Conservation (phyloP, 1,140 invertebrate genomes). For the Reticulitermes speratus region DNA sequence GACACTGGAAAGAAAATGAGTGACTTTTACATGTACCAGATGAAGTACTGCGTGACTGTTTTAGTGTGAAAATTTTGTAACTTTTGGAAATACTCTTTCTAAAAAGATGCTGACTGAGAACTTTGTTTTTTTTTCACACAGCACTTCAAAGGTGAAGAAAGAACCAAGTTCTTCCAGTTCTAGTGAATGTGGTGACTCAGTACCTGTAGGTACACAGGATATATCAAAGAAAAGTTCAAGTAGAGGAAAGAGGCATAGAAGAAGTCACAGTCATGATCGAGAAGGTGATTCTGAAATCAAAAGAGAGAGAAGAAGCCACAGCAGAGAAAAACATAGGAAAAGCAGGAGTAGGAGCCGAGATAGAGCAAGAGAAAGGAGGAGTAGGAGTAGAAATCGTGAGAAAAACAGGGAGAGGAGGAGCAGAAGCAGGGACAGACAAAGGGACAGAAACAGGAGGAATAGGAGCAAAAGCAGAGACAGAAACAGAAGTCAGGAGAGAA, state of each 20-base stretch:
- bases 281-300: constrained; percentile 25
- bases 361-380: background rate
- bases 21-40: too few relatives aligned
- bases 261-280: background rate
- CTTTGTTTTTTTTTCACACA: background rate
- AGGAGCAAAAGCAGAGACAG: constrained; percentile 41
- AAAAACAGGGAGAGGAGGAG: constrained; percentile 29
- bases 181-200: background rate
- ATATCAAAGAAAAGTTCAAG: background rate
- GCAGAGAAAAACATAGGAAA: constrained; percentile 42
- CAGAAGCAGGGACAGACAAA: constrained; percentile 40
- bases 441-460: constrained; percentile 36
- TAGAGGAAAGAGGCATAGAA: background rate
- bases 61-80: too few relatives aligned
- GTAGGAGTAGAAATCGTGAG: constrained; percentile 8
- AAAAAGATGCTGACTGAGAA: too few relatives aligned
- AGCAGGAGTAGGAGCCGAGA: constrained; percentile 41
- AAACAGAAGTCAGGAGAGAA: constrained; percentile 38
- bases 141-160: background rate
- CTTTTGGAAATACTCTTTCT: too few relatives aligned
- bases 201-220: background rate
- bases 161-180: background rate
- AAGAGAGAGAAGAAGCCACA: constrained; percentile 45
- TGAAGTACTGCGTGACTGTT: too few relatives aligned
- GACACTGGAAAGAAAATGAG: too few relatives aligned